Evolutionary conservation across 2,888 invertebrate species (phyloP).

Genomic region (Imbricaverruca yamaguchii): DNA sequence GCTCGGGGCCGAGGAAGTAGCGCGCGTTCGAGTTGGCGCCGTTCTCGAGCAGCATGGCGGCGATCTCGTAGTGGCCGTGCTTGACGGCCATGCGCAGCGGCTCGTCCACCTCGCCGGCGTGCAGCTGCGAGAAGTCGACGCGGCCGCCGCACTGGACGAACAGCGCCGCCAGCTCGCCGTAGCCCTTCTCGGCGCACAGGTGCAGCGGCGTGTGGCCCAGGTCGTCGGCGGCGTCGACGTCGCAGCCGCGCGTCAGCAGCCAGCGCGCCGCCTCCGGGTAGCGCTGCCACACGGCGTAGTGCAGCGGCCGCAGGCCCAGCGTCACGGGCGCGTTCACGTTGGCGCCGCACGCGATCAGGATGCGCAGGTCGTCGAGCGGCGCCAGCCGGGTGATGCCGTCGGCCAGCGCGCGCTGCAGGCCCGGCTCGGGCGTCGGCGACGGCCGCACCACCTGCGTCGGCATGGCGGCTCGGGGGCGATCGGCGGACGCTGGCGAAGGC

Average conservation of each 20-base stretch:
- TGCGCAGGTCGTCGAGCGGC: slow-evolving; percentile 75
- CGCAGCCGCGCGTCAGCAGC: slow-evolving; percentile 69
- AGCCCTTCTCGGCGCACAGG: slow-evolving; percentile 81
- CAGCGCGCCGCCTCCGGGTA: slow-evolving; percentile 65
- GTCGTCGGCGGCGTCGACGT: slow-evolving; percentile 74
- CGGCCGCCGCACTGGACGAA: slow-evolving; percentile 68
- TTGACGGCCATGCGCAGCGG: slow-evolving; percentile 81
- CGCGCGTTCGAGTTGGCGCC: slow-evolving; percentile 85
- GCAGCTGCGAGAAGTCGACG: slow-evolving; percentile 68
- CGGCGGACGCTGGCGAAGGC: not conserved
- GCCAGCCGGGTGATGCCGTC: slow-evolving; percentile 85
- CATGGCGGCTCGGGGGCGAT: not conserved
- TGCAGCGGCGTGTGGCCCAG: slow-evolving; percentile 87
- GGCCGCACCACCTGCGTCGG: not conserved
- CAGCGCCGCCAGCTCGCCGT: slow-evolving; percentile 48
- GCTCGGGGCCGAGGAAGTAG: slow-evolving; percentile 83
- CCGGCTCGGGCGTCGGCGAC: slow-evolving; percentile 25
- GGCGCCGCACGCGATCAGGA: slow-evolving; percentile 77
- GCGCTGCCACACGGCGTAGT: slow-evolving; percentile 87
- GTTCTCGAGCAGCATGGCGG: slow-evolving; percentile 60
- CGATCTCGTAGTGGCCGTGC: slow-evolving; percentile 64
- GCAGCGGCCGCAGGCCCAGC: slow-evolving; percentile 77
- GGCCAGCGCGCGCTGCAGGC: slow-evolving; percentile 71
- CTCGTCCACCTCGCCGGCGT: slow-evolving; percentile 61
- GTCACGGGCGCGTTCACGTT: slow-evolving; percentile 67